Evolutionary conservation across 2,888 invertebrate species (phyloP).

Genomic region (Phengaris arion): DNA sequence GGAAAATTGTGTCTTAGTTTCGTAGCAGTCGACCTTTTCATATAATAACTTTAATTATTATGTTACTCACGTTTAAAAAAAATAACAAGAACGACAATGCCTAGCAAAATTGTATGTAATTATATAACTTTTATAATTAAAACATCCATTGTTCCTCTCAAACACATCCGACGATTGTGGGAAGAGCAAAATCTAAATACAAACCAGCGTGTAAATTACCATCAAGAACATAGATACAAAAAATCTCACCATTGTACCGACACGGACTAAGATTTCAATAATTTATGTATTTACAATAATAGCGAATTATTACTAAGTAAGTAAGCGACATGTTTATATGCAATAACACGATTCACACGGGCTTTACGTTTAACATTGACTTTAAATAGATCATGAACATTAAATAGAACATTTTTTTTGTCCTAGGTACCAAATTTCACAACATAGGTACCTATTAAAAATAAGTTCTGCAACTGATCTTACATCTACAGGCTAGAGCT

Average conservation of each 20-base stretch:
- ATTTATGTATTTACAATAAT: conserved; percentile 4
- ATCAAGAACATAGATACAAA: neutral
- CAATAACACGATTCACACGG: no score
- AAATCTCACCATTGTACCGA: conserved; percentile 4
- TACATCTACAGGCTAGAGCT: no score
- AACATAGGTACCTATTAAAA: neutral
- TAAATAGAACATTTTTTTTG: no score
- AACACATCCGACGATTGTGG: neutral
- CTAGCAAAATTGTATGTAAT: neutral
- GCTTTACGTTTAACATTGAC: no score
- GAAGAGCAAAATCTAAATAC: conserved; percentile 15
- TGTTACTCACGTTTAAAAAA: no score
- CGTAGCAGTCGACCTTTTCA: no score
- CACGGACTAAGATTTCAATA: neutral
- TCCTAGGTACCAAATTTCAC: no score
- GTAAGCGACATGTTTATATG: no score
- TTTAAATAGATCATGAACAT: no score
- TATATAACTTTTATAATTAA: conserved; percentile 14
- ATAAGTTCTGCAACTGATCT: neutral
- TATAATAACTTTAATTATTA: no score
- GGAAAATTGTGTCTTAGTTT: no score
- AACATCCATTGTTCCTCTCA: conserved; percentile 8
- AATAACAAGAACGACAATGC: neutral
- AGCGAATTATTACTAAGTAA: neutral
- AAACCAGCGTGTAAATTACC: neutral